Conservation (phyloP, 2,888 invertebrate species). For the Caenorhabditis macrosperma region DNA sequence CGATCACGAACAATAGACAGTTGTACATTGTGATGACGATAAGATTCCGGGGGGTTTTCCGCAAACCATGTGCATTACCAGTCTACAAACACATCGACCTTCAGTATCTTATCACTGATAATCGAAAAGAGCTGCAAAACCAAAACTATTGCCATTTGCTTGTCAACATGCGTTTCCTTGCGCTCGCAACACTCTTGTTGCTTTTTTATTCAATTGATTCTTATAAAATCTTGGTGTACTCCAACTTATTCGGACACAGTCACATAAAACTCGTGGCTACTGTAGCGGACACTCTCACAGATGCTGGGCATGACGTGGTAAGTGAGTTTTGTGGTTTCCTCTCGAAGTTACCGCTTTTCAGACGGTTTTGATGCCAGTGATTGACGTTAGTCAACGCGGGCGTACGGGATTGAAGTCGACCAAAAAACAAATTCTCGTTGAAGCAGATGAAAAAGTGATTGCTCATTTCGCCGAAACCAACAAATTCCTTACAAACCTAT, state of each 20-base stretch:
- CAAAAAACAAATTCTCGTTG: constrained; percentile 30
- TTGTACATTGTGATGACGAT: not conserved
- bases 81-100: not conserved
- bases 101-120: constrained; percentile 25
- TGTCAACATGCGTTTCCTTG: constrained; percentile 31
- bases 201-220: not conserved
- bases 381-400: constrained; percentile 23
- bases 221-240: constrained; percentile 57
- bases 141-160: constrained; percentile 10
- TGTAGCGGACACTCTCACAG: constrained; percentile 54
- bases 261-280: constrained; percentile 53
- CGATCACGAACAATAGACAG: too few relatives aligned
- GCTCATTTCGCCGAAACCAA: not conserved
- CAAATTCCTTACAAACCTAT: constrained; percentile 23
- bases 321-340: not conserved
- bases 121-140: not conserved
- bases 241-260: constrained; percentile 57
- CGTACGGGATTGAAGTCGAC: constrained; percentile 27
- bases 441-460: constrained; percentile 32
- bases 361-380: constrained; percentile 46
- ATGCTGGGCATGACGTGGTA: constrained; percentile 64
- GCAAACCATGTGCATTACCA: not conserved
- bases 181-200: constrained; percentile 4
- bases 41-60: not conserved
- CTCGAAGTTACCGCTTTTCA: not conserved